A percentile compares a stretch with the other conserved stretches of the same genome.
phyloP scores from a whole-genome alignment of 37 sponge, comb jelly and placozoan genomes.

The Diacarnus erythraeanus region DNA sequence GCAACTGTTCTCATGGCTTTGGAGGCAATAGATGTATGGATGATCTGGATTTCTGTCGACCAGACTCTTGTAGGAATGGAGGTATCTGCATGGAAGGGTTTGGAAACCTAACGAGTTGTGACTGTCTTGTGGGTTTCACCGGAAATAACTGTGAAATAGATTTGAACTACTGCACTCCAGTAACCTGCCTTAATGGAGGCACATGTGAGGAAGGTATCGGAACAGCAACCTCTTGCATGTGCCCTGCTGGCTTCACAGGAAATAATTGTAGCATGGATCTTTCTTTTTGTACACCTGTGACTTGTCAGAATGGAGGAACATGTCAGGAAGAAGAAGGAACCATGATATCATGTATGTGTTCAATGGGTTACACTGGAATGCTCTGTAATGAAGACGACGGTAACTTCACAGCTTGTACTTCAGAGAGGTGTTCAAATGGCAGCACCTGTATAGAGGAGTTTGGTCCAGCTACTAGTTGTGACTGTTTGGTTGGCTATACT shows the following conservation, averaged over 20 bases:
- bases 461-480: constrained; percentile 11
- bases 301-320: constrained; percentile 69
- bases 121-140: constrained; percentile 29
- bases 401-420: constrained; percentile 31
- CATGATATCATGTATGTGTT: constrained; percentile 16
- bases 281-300: constrained; percentile 4
- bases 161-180: background rate
- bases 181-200: constrained; percentile 39
- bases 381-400: constrained; percentile 13
- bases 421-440: constrained; percentile 43
- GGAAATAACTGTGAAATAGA: constrained; percentile 19
- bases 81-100: constrained; percentile 50
- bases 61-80: constrained; percentile 45
- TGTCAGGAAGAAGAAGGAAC: constrained; percentile 5
- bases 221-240: constrained; percentile 12
- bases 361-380: constrained; percentile 37
- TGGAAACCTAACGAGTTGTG: constrained; percentile 24
- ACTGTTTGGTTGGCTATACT: constrained; percentile 15
- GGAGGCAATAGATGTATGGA: constrained; percentile 13
- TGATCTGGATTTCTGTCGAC: constrained; percentile 18
- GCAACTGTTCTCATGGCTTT: constrained; percentile 43
- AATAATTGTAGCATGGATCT: constrained; percentile 7
- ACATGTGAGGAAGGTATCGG: constrained; percentile 46
- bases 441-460: constrained; percentile 59
- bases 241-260: constrained; percentile 24